Conservation (phyloP, 2,888 invertebrate species). For the Flabesymbios commensalis region DNA sequence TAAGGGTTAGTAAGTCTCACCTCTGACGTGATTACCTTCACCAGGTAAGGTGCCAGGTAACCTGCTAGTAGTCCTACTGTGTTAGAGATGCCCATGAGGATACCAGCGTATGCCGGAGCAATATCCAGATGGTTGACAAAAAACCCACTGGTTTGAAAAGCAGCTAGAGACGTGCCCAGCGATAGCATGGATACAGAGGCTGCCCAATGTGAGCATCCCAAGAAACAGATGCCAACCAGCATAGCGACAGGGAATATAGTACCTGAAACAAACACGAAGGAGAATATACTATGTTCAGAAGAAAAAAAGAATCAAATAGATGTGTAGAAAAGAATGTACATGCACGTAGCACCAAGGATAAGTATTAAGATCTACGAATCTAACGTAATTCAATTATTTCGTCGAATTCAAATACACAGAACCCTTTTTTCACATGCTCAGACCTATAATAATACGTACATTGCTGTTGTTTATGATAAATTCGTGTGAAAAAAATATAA, state of each 20-base stretch:
- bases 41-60: slow-evolving; percentile 53
- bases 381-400: too few species aligned
- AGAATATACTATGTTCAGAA: too few species aligned
- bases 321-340: too few species aligned
- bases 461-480: too few species aligned
- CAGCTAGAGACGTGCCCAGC: slow-evolving; percentile 48
- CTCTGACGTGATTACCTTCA: slow-evolving; percentile 49
- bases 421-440: too few species aligned
- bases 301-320: too few species aligned
- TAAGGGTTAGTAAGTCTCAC: slow-evolving; percentile 7
- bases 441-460: too few species aligned
- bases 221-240: slow-evolving; percentile 50
- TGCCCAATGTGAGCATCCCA: slow-evolving; percentile 50
- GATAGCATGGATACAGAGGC: slow-evolving; percentile 49
- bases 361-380: too few species aligned
- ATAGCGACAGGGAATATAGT: slow-evolving; percentile 49
- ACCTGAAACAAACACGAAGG: slow-evolving; percentile 36
- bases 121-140: slow-evolving; percentile 60
- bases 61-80: slow-evolving; percentile 55
- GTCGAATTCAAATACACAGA: too few species aligned
- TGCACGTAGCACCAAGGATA: too few species aligned
- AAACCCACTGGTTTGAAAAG: slow-evolving; percentile 55
- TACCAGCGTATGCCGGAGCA: slow-evolving; percentile 57
- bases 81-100: slow-evolving; percentile 59
- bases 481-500: too few species aligned